phyloP scores from a whole-genome alignment of 2,797 vertebrate genomes.

The Oryzias sinensis region DNA sequence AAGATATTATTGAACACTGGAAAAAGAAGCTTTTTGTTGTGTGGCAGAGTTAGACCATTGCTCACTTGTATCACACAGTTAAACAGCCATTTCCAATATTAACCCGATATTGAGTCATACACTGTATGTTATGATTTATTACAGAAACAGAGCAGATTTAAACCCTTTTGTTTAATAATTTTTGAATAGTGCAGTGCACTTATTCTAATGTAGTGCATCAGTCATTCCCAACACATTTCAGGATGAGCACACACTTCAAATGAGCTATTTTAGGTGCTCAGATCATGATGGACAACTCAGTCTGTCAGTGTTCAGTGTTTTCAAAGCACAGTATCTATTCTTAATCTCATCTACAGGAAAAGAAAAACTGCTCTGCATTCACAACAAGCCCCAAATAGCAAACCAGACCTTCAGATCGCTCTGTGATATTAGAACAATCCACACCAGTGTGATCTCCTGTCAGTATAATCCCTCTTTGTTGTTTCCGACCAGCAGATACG shows the following conservation, averaged over 20 bases:
- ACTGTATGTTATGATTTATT: constrained; percentile 2
- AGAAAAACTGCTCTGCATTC: constrained; percentile 25
- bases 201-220: constrained; percentile 28
- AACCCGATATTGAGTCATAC: not conserved
- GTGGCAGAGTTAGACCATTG: constrained; percentile 28
- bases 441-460: not conserved
- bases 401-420: constrained; percentile 7
- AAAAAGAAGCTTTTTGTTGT: constrained; percentile 28
- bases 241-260: constrained; percentile 61
- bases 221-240: constrained; percentile 40
- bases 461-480: constrained; percentile 47
- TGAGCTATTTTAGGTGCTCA: constrained; percentile 67
- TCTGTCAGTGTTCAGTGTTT: constrained; percentile 51
- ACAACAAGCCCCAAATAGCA: not conserved
- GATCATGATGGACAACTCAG: constrained; percentile 57
- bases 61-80: constrained; percentile 25
- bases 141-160: not conserved
- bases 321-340: constrained; percentile 44
- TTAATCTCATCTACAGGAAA: constrained; percentile 31
- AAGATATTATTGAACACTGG: constrained; percentile 1
- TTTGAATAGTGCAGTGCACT: constrained; percentile 2
- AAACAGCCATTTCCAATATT: constrained; percentile 14
- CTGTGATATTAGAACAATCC: not conserved
- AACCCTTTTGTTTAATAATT: constrained; percentile 6
- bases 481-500: constrained; percentile 71